Conservation (phyloP, 1,140 invertebrate species). For the Lordiphosa collinella region DNA sequence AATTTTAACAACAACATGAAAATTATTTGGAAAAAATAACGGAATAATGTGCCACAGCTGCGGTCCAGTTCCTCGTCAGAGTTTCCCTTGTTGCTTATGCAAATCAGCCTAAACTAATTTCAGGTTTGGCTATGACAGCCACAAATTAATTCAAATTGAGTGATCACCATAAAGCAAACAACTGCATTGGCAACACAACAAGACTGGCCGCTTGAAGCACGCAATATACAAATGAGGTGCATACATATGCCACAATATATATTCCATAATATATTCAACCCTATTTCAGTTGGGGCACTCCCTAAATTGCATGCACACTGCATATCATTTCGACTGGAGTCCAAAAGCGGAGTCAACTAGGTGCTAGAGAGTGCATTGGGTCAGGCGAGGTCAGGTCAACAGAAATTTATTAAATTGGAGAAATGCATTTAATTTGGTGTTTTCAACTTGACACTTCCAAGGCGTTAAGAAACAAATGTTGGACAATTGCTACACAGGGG, state of each 20-base stretch:
- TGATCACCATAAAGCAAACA: constrained; percentile 69
- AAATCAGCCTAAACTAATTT: constrained; percentile 69
- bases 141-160: constrained; percentile 76
- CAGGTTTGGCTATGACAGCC: constrained; percentile 63
- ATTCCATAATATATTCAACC: constrained; percentile 72
- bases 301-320: constrained; percentile 40
- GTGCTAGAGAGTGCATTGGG: constrained; percentile 37
- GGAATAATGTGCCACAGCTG: constrained; percentile 10
- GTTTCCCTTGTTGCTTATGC: constrained; percentile 57
- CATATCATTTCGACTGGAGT: constrained; percentile 17
- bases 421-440: too few species aligned
- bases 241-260: constrained; percentile 63
- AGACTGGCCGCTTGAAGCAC: constrained; percentile 13
- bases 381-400: constrained; percentile 46
- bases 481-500: too few species aligned
- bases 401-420: too few species aligned
- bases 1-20: constrained; percentile 5
- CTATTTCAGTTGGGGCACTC: constrained; percentile 26
- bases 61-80: constrained; percentile 22
- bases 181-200: constrained; percentile 9
- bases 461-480: too few species aligned
- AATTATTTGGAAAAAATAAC: constrained; percentile 15
- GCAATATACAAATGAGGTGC: constrained; percentile 21
- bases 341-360: constrained; percentile 16
- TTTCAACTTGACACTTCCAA: too few species aligned